Evolutionary conservation across 1,140 invertebrate genomes (phyloP), one percentile per base, ranked within the genome.

Genomic region (Halictus rubicundus): DNA sequence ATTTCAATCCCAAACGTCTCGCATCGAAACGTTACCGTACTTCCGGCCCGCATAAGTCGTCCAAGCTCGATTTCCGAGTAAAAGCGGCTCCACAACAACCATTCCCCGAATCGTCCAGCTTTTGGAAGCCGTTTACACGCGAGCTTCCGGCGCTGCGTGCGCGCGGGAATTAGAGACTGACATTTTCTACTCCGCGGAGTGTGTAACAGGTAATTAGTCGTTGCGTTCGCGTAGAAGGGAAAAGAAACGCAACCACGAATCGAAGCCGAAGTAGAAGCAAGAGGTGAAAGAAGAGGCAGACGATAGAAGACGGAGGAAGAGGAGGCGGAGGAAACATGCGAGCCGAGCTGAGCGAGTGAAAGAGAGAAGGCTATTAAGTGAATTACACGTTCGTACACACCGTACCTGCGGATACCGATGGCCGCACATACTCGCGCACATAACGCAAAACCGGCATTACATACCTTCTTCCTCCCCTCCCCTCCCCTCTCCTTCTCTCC

Each of bases 111-210:
- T 32, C 32, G 32, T 32, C 32, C 32, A 32, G 32, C 32, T 32
- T 32, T 32, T 32, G 32, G 32, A 32, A 32, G 2, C 9, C 10
- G 14, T 46, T 46, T 46, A 2, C 10, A 46, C 42, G 42, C 32
- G 60, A 52, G 68, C 49, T 16, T 16, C 4, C 46, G 42, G 76
- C 60, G 68, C 46, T 64, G 76, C 69, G 68, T 64, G 59, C 63
- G 39, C 61, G 52, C 61, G 52, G 25, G 71, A 73, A 86, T 85
- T 82, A 79, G 80, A 86, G 83, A 83, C 80, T 86, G 81, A 80
- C 72, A 85, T 89, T 89, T 87, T 89, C 87, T 89, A 89, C 88
- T 89, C 80, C 81, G 72, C 81, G 70, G 78, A 88, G 88, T 89
- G 87, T 89, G 84, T 87, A 89, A 89, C 80, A 84, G 82, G 70